phyloP scores from a whole-genome alignment of 64 coral and sea anemone genomes.

The Montipora foliosa region DNA sequence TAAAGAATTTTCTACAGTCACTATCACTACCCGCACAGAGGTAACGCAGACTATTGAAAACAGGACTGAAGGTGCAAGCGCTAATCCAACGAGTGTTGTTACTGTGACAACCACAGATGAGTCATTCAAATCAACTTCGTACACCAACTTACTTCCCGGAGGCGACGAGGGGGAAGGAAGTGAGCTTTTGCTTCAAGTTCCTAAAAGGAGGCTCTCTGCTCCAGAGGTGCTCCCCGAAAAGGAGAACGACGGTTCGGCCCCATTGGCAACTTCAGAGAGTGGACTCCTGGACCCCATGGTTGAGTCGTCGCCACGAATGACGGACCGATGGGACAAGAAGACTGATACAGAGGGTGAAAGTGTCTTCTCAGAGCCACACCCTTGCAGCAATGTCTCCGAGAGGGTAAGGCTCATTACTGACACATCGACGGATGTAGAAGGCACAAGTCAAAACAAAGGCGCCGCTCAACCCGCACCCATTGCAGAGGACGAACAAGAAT shows the following conservation, averaged over 20 bases:
- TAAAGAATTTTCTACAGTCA: not conserved
- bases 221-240: slow-evolving; percentile 41
- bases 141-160: not conserved
- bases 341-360: not conserved
- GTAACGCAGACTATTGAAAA: not conserved
- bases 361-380: not conserved
- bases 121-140: not conserved
- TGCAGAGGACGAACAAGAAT: not conserved
- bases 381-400: not conserved
- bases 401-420: slow-evolving; percentile 6
- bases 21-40: not conserved
- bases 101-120: not conserved
- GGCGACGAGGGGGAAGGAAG: not conserved
- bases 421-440: not conserved
- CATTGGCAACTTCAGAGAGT: slow-evolving; percentile 32
- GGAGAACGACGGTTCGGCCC: slow-evolving; percentile 41
- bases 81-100: not conserved
- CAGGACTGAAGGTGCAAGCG: too few relatives aligned
- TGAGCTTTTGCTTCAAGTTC: slow-evolving; percentile 2
- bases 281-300: slow-evolving; percentile 3
- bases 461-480: not conserved
- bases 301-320: not conserved
- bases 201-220: slow-evolving; percentile 15
- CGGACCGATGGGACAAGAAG: not conserved
- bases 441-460: not conserved